Percentiles rank a stretch among this genome's conserved stretches.
Evolutionary conservation across 1,140 invertebrate genomes (phyloP).

Genomic region (Achatina immaculata): DNA sequence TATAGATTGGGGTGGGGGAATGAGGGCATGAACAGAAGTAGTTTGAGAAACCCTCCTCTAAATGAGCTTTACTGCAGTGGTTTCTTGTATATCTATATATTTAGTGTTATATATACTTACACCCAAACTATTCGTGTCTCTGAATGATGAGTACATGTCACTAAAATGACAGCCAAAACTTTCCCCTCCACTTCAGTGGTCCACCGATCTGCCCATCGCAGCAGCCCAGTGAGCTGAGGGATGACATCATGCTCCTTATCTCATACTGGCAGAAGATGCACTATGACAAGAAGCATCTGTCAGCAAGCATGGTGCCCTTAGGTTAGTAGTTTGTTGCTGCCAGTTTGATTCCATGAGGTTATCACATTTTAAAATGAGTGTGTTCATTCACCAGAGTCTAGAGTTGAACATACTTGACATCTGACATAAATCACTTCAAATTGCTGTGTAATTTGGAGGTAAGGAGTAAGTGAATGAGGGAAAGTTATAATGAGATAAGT

Average conservation of each 20-base stretch:
- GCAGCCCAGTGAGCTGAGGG: slow-evolving; percentile 80
- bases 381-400: not conserved
- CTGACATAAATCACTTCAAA: not conserved
- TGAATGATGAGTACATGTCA: too few species aligned
- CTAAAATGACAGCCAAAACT: too few species aligned
- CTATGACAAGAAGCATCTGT: slow-evolving; percentile 96
- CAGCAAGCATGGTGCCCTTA: slow-evolving; percentile 73
- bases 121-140: too few species aligned
- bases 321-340: slow-evolving; percentile 40
- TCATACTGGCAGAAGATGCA: slow-evolving; percentile 97
- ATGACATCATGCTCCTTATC: slow-evolving; percentile 91
- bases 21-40: too few species aligned
- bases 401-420: not conserved
- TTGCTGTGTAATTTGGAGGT: too few species aligned
- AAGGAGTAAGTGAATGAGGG: too few species aligned
- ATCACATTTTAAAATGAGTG: not conserved
- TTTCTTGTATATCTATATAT: too few species aligned
- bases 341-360: not conserved
- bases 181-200: slow-evolving; percentile 56
- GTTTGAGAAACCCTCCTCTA: too few species aligned
- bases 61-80: too few species aligned
- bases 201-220: slow-evolving; percentile 82
- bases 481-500: too few species aligned
- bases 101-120: too few species aligned
- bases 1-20: too few species aligned